A percentile compares a stretch with the other conserved stretches of the same genome.
Evolutionary conservation across 2,888 invertebrate species (phyloP).

Genomic region (Acanthosepion esculentum): DNA sequence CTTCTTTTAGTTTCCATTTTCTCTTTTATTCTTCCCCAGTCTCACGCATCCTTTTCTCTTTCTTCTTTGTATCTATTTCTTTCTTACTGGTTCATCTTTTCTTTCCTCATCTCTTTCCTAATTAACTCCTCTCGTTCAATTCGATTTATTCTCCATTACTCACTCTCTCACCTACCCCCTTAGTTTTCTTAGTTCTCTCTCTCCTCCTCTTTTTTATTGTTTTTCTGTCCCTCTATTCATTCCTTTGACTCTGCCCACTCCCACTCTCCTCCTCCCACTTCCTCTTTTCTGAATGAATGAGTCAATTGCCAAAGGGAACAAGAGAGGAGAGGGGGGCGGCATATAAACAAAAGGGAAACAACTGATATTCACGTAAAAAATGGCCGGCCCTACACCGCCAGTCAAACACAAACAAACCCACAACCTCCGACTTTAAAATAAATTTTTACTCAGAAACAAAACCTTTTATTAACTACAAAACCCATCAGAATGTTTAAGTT

Average conservation of each 20-base stretch:
- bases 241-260: background rate
- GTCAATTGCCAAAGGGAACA: constrained; percentile 47
- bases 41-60: background rate
- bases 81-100: no score
- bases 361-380: background rate
- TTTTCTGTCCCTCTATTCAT: background rate
- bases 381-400: background rate
- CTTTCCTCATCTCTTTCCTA: background rate
- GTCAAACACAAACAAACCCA: background rate
- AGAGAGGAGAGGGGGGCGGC: constrained; percentile 23
- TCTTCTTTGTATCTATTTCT: background rate
- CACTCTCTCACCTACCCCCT: background rate
- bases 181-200: background rate
- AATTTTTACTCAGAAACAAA: background rate
- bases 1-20: no score
- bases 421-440: background rate
- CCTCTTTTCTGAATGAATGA: constrained; percentile 16
- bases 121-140: background rate
- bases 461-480: background rate
- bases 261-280: constrained; percentile 11
- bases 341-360: constrained; percentile 46
- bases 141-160: background rate
- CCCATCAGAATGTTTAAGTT: background rate
- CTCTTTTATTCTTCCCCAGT: background rate
- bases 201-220: background rate